Evolutionary conservation across 1,140 invertebrate genomes (phyloP).

Genomic region (Cotesia chilonis): DNA sequence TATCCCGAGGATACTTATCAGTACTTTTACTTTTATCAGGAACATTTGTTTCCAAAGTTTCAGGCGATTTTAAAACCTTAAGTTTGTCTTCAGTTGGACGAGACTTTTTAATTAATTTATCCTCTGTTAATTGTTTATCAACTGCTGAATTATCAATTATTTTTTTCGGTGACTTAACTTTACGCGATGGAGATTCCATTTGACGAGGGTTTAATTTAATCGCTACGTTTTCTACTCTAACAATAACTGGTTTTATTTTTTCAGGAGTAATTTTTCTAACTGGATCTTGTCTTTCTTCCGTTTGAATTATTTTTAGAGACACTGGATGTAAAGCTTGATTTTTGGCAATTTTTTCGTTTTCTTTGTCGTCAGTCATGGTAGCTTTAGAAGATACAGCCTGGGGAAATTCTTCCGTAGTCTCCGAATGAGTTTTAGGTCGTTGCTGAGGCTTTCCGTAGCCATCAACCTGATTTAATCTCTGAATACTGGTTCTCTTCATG

Average conservation of each 20-base stretch:
- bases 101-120: too few relatives aligned
- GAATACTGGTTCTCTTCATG: not conserved
- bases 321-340: too few relatives aligned
- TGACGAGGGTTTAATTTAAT: not conserved
- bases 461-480: too few relatives aligned
- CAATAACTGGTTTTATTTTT: conserved; percentile 15
- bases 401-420: not conserved
- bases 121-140: too few relatives aligned
- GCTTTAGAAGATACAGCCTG: too few relatives aligned
- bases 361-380: too few relatives aligned
- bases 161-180: not conserved
- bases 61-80: too few relatives aligned
- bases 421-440: too few relatives aligned
- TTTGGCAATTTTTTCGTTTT: too few relatives aligned
- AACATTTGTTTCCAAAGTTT: too few relatives aligned
- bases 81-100: too few relatives aligned
- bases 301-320: not conserved
- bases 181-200: not conserved
- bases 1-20: not conserved
- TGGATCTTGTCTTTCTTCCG: not conserved
- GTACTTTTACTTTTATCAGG: not conserved
- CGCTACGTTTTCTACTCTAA: not conserved
- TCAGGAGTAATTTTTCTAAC: not conserved
- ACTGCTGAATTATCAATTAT: not conserved
- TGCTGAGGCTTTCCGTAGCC: too few relatives aligned